Base-by-base conservation (phyloP, 2,797 vertebrate genomes). In the Falco berigora region DNA sequence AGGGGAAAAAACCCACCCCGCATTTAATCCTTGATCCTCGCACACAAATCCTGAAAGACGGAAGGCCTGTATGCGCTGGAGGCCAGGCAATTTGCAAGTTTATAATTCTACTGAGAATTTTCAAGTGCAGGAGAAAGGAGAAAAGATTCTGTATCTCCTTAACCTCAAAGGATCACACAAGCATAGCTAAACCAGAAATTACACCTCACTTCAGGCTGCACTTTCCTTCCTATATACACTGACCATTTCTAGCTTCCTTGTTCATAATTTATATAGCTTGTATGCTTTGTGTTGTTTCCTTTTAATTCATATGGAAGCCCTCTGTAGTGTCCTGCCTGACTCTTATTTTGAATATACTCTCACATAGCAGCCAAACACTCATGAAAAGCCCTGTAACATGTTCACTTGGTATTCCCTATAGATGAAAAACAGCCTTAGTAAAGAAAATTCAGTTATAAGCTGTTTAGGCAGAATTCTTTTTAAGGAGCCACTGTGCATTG, bases 301-400 rank as follows among this genome's bases (percentile, higher is more conserved):
- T 85, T 53, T 32, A 88, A 80, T 56, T 86, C 62, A 71, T 19
- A 47, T 10, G 6, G 71, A 94, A 82, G n/a, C n/a, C 28, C 17
- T 87, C 49, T 71, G 1, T 15, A 82, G 42, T 64, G 67, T 62
- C n/a, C 34, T 77, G 80, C 34, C 71, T 50, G 88, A 67, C 71
- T 96, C 52, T 94, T 94, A 89, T 90, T 97, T 92, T 93, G 93
- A 96, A 91, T 85, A 56, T 19, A 44, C 81, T 86, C 81, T 92
- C 75, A 58, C 2, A 27, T 11, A 92, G 66, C 88, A 77, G 61
- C 84, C 61, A 76, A 86, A 56, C 27, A 40, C 62, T 83, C 56
- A 61, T 55, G 71, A 90, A 90, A 89, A 86, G 36, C 58, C 53
- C 66, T 69, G 27, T 49, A 88, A 91, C 47, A 91, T 2, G 8